Base-by-base conservation (phyloP, 2,113 vertebrate species). In the Cricetomys ansorgei region DNA sequence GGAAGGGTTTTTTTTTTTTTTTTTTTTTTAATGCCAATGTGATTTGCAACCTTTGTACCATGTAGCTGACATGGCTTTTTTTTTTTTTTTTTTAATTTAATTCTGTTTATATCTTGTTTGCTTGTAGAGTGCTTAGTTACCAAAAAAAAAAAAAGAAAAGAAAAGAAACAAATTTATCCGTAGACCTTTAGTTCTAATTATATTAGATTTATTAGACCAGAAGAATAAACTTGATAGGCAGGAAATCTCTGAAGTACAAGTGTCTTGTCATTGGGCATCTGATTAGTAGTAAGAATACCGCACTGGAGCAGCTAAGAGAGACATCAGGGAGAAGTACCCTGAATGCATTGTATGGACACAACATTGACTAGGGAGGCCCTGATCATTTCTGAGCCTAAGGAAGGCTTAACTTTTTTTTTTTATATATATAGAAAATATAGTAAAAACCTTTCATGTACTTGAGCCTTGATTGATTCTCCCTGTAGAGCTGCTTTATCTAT, bases 61-160 rank as follows among this genome's bases (percentile, higher is more conserved):
- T 72, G 40, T 55, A 77, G n/a, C 40, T 86, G 53, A 62, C 83
- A 92, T 62, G 76, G 4, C 7, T 65, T 94, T 87, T 43, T 85
- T 96, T 96, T 88, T n/a, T 45, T 94, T 87, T 43, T 85, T 96
- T 96, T 88, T n/a, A 40, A 90, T 95, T 97, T 95, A 84, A 79
- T 92, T 95, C 57, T 73, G 0, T 96, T 96, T 93, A 50, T 94
- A 80, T 86, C 34, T 93, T 89, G 3, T 91, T 95, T 96, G 62
- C 55, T 16, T 96, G 11, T 57, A 91, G 57, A 94, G 34, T 89
- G 76, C 25, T 92, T 96, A 55, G 59, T 89, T 95, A 79, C n/a
- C 94, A 55, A 73, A 34, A 89, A 73, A 40, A 64, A 15, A 62
- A 37, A 34, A 93, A 64, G 86, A 95, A 75, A 53, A n/a, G n/a